Base-by-base conservation (phyloP, 2,888 invertebrate species). In the Cordylochernes scorpioides region DNA sequence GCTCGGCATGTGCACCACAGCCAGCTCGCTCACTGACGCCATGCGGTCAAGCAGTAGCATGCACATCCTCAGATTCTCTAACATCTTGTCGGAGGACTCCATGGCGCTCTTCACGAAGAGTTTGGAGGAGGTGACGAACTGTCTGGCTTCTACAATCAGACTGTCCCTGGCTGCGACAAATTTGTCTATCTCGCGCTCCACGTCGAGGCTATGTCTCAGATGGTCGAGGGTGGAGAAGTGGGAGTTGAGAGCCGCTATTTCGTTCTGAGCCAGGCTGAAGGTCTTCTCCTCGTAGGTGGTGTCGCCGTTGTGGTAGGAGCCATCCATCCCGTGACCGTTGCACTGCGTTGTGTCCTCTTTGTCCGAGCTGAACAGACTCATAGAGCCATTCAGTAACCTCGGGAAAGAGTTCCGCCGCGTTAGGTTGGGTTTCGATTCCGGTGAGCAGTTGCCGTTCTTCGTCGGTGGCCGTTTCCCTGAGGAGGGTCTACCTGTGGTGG, bases 111-210 rank as follows among this genome's bases (percentile, higher is more conserved):
- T 71, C 27, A 80, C 78, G 30, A 80, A 59, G 35, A 71, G 59
- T 38, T 80, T 72, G 9, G 74, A 75, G 8, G 75, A 69, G 1
- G 73, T 72, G 30, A 78, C 78, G 46, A 80, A 62, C 22, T 71
- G 66, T 38, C 77, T 62, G 0, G 75, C 71, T 49, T 77, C 73
- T 2, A 68, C 62, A 2, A 74, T 72, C 37, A 80, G 55, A 49
- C 71, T 69, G 44, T 73, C 72, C 49, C 72, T 69, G 43, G 54
- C 58, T 45, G 47, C 46, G 17, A 46, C 44, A 39, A 54, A 74
- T 49, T 71, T 70, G 14, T 39, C 39, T 2, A 26, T 27, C 2
- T 14, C 17, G 3, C 24, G 29, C n/a, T 16, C 29, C 15, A 17
- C 17, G 13, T 28, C 25, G 7, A 18, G 26, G 15, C 24, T 26